Evolutionary conservation across 2,888 invertebrate genomes (phyloP), one percentile per base, ranked within the genome.

Genomic region (Ectemnius lituratus): DNA sequence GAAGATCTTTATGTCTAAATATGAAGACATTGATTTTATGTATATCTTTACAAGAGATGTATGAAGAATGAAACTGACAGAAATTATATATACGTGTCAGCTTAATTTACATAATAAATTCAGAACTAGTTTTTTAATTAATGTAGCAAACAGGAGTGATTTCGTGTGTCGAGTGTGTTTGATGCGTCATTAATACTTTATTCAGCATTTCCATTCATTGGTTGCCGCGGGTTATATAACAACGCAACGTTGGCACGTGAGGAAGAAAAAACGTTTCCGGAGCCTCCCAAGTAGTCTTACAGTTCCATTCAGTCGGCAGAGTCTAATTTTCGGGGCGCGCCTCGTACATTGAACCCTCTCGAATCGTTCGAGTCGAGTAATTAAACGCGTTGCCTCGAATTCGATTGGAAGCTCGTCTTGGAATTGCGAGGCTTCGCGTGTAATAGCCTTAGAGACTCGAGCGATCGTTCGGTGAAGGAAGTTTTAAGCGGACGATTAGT

Each of bases 371-470:
- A 56, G 37, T 16, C 6, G 61, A 66, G 66, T 59, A 77, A 77
- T 75, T 71, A 77, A 52, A 52, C 52, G n/a, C n/a, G 16, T 16
- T 52, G 14, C 52, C 52, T 11, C 5, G 14, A 8, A 2, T 37
- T 37, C 14, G 52, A 52, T 16, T 52, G 16, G 52, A 52, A 52
- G 16, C n/a, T 37, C 14, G 52, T 52, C 52, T 52, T 65, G 52
- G 16, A 18, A 58, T 18, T 20, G 45, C 65, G 58, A 37, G 37
- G 37, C 37, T 37, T 37, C 37, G 37, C 37, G 37, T 11, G 37
- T 72, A 72, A 75, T 72, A 56, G 69, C 57, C 18, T 60, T 62
- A 52, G 47, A 67, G 62, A 56, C 49, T 49, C 45, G 46, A 57
- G 16, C 23, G 27, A 18, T 46, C 27, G 27, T 67, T 61, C 18